A percentile compares a stretch with the other conserved stretches of the same genome.
Evolutionary conservation across 1,140 invertebrate species (phyloP).

Genomic region (Aplysia californica): DNA sequence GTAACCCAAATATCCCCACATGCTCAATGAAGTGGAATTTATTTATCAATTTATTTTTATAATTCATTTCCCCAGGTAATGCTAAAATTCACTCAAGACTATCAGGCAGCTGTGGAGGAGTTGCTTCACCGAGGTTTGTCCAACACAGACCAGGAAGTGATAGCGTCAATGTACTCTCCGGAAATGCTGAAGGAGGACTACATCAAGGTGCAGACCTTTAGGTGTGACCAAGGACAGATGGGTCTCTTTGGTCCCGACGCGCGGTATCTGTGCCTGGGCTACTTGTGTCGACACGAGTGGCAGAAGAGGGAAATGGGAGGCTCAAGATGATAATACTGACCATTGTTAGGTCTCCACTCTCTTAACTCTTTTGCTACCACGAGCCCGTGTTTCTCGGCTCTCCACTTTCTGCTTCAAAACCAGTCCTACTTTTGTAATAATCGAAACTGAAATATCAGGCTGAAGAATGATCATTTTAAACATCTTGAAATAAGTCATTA

Average conservation of each 20-base stretch:
- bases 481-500: no score
- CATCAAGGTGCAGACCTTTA: slow-evolving; percentile 31
- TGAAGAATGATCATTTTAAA: no score
- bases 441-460: no score
- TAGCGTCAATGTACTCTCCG: slow-evolving; percentile 37
- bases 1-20: no score
- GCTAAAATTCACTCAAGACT: slow-evolving; percentile 31
- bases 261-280: slow-evolving; percentile 36
- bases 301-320: slow-evolving; percentile 35
- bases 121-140: slow-evolving; percentile 31
- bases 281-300: slow-evolving; percentile 37
- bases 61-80: slow-evolving; percentile 25
- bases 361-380: no score
- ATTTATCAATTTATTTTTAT: no score
- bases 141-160: slow-evolving; percentile 35
- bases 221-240: slow-evolving; percentile 39
- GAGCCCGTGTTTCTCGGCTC: no score
- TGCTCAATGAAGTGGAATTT: no score
- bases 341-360: no score
- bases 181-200: slow-evolving; percentile 23
- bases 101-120: slow-evolving; percentile 27
- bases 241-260: slow-evolving; percentile 34
- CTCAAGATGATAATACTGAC: no score
- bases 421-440: no score
- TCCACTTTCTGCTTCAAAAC: no score